Evolutionary conservation across 1,140 invertebrate genomes (phyloP).

Genomic region (Leptestheria dahalacensis): DNA sequence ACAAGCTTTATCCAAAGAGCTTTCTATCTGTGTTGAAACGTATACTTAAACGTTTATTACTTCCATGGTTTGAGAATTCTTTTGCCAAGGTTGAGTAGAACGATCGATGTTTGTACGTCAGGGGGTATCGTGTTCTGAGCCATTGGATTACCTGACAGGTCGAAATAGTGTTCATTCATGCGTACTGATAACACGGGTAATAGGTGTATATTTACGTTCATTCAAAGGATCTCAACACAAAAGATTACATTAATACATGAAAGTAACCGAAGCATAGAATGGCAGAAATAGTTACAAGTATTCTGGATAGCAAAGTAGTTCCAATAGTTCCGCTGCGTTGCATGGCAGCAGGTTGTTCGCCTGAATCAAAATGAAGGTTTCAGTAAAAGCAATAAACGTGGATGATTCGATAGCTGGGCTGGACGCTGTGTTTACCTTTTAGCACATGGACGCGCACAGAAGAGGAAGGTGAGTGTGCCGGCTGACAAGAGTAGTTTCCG

Average conservation of each 20-base stretch:
- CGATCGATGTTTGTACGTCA: no score
- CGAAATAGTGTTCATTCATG: no score
- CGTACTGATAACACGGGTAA: no score
- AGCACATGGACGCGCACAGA: conserved; percentile 63
- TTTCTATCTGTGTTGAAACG: background rate
- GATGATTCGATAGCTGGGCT: background rate
- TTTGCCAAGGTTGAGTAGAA: no score
- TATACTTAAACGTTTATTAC: no score
- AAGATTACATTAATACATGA: no score
- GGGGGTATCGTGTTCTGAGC: no score
- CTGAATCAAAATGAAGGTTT: conserved; percentile 7
- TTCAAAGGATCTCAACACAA: no score
- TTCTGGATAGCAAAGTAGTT: background rate
- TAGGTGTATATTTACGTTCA: no score
- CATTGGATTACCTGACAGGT: no score
- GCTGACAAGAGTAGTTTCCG: conserved; percentile 71
- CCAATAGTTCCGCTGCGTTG: conserved; percentile 16
- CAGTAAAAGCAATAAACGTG: background rate
- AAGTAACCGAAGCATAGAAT: background rate
- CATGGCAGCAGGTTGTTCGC: conserved; percentile 22
- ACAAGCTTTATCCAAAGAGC: background rate
- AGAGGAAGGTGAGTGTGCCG: conserved; percentile 62
- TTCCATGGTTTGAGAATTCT: no score
- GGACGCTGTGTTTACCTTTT: conserved; percentile 39
- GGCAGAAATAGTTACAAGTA: background rate